Evolutionary conservation across 2,797 vertebrate species (phyloP).

Genomic region (Neopelma chrysocephalum): DNA sequence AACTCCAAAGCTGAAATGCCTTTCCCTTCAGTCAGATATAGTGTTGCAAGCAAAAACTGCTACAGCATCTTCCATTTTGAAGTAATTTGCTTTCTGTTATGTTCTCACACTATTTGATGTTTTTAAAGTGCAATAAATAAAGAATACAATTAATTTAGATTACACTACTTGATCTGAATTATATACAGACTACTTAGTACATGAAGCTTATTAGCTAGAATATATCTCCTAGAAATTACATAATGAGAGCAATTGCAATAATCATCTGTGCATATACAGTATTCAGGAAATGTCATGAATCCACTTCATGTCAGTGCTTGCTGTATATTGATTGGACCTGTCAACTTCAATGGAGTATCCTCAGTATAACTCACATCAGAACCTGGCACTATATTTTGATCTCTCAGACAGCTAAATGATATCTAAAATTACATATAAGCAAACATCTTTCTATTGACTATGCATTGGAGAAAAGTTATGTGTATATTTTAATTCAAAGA

Average conservation of each 20-base stretch:
- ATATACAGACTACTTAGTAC: not conserved
- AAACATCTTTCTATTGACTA: constrained; percentile 38
- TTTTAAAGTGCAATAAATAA: constrained; percentile 43
- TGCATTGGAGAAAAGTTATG: not conserved
- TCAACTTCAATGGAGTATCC: constrained; percentile 19
- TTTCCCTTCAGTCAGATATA: not conserved
- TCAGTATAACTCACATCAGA: constrained; percentile 28
- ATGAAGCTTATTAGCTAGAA: constrained; percentile 10
- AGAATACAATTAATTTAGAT: constrained; percentile 54
- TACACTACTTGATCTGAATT: constrained; percentile 28
- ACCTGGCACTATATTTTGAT: constrained; percentile 52
- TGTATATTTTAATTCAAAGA: constrained; percentile 41
- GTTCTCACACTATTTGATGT: not conserved
- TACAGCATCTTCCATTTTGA: not conserved
- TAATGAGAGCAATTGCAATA: constrained; percentile 17
- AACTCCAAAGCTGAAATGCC: not conserved
- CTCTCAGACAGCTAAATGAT: constrained; percentile 54
- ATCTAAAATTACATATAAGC: constrained; percentile 42
- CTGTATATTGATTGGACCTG: constrained; percentile 30
- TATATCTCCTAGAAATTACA: constrained; percentile 14
- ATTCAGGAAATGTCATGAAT: constrained; percentile 19
- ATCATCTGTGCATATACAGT: not conserved
- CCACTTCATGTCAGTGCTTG: not conserved
- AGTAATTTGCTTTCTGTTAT: constrained; percentile 8
- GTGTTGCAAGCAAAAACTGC: not conserved